Conservation (phyloP, 64 coral and sea anemone species). For the Actinia tenebrosa region DNA sequence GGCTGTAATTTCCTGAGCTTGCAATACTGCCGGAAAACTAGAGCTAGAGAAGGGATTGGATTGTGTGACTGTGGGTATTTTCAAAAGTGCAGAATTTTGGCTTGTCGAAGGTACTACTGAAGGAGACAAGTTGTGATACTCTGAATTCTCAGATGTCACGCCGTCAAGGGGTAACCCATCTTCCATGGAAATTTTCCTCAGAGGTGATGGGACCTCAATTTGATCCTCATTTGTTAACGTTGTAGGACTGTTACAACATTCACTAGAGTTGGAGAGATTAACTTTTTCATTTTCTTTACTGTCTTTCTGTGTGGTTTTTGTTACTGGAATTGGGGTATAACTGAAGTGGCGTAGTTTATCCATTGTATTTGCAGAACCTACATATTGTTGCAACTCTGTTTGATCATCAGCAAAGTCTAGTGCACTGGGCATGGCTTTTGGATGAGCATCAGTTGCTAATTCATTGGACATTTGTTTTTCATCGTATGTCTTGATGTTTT, state of each 20-base stretch:
- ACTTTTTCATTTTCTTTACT: too few species aligned
- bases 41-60: too few species aligned
- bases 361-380: background rate
- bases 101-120: too few species aligned
- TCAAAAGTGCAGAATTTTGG: too few species aligned
- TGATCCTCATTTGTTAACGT: background rate
- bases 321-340: background rate
- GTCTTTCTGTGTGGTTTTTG: background rate
- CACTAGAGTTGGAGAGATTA: background rate
- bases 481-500: background rate
- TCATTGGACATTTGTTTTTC: background rate
- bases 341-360: background rate
- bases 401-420: background rate
- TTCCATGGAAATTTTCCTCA: background rate
- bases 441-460: background rate
- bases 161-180: too few species aligned
- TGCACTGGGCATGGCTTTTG: background rate
- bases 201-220: background rate
- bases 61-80: too few species aligned
- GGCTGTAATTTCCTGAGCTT: too few species aligned
- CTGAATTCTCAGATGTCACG: too few species aligned
- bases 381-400: background rate
- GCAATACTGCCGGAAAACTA: too few species aligned
- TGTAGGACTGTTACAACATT: too few species aligned
- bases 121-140: too few species aligned